A percentile compares a stretch with the other conserved stretches of the same genome.
phyloP scores from a whole-genome alignment of 2,113 vertebrate genomes.

The Terrapene triunguis region DNA sequence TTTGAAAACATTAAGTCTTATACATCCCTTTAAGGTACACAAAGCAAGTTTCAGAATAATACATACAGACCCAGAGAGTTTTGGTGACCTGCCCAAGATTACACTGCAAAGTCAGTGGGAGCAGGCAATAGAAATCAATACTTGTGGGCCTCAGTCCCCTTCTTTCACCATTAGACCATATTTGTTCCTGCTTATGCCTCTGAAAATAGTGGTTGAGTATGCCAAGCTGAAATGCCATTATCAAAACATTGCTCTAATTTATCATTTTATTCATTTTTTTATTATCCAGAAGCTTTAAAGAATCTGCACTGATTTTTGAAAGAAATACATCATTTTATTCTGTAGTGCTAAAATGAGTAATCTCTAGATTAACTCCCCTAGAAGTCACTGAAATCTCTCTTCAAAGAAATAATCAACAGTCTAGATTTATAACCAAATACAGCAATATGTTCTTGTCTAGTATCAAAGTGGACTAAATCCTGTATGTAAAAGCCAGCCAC shows the following conservation, averaged over 20 bases:
- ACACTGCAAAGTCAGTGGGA: not conserved
- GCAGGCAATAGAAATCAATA: not conserved
- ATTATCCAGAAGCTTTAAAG: not conserved
- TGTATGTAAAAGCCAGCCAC: not conserved
- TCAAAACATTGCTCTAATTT: not conserved
- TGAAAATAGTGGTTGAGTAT: not conserved
- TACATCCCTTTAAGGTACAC: not conserved
- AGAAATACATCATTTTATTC: not conserved
- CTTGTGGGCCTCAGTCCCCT: not conserved
- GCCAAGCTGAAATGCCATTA: not conserved
- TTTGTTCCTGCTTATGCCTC: not conserved
- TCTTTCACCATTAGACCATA: not conserved
- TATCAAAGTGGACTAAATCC: not conserved
- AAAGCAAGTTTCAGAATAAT: not conserved
- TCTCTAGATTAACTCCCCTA: not conserved
- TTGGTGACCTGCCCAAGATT: not conserved
- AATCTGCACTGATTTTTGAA: not conserved
- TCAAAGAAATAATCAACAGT: not conserved
- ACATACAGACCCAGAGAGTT: not conserved
- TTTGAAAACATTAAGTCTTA: not conserved
- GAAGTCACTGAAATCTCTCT: not conserved
- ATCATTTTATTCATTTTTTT: not conserved
- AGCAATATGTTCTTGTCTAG: not conserved
- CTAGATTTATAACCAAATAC: not conserved
- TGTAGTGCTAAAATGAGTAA: not conserved